These are phyloP conservation scores for Bombylius major DNA, from an alignment of 2,888 invertebrate species.

Conservation along the genomic window DNA sequence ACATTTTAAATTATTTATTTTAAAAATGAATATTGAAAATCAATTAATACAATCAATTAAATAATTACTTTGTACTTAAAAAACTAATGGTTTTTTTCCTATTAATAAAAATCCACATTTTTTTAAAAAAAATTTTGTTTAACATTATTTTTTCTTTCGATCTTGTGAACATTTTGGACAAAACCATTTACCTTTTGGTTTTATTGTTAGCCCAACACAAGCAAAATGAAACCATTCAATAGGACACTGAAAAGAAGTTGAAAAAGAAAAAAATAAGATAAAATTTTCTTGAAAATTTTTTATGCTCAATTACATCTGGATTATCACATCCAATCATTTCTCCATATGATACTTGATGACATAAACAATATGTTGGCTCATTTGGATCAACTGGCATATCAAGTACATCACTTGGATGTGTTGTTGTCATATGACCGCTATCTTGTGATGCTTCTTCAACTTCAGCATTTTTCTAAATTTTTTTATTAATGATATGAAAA, in stretches of 20 bases:
- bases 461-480: slow-evolving; percentile 29
- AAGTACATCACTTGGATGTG: slow-evolving; percentile 79
- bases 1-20: too few species aligned
- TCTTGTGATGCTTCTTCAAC: slow-evolving; percentile 43
- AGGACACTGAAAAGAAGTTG: slow-evolving; percentile 41
- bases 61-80: too few species aligned
- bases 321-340: slow-evolving; percentile 95
- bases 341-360: slow-evolving; percentile 91
- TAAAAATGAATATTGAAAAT: too few species aligned
- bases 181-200: slow-evolving; percentile 89
- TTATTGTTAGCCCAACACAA: slow-evolving; percentile 73
- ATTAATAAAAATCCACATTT: background rate
- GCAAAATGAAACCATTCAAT: slow-evolving; percentile 93
- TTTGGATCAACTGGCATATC: slow-evolving; percentile 94
- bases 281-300: background rate
- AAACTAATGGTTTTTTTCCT: too few species aligned
- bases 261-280: background rate
- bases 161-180: slow-evolving; percentile 84
- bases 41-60: too few species aligned
- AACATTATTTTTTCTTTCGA: slow-evolving; percentile 59
- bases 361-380: slow-evolving; percentile 95
- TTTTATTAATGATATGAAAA: background rate
- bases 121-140: background rate
- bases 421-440: slow-evolving; percentile 36
- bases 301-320: slow-evolving; percentile 41